Percentiles rank a stretch among this genome's conserved stretches.
phyloP scores from a whole-genome alignment of 2,113 vertebrate genomes.

The Onychostoma macrolepis region DNA sequence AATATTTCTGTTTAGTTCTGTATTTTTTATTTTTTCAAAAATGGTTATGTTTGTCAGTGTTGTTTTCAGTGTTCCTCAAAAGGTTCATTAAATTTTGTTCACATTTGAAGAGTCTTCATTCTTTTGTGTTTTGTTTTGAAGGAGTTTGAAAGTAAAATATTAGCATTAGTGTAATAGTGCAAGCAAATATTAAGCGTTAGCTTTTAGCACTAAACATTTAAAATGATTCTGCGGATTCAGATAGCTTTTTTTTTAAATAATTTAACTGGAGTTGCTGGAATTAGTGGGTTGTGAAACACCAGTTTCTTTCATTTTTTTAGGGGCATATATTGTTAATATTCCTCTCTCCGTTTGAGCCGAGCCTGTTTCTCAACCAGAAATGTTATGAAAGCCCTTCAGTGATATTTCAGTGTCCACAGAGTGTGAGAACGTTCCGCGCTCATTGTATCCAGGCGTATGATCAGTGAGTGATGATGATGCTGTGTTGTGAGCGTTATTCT shows the following conservation, averaged over 20 bases:
- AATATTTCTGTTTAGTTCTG: not conserved
- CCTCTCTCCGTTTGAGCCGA: not conserved
- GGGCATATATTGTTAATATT: not conserved
- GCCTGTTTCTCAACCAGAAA: not conserved
- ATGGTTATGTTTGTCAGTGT: slow-evolving; percentile 1
- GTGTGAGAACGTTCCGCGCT: not conserved
- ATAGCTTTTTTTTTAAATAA: not conserved
- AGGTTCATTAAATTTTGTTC: not conserved
- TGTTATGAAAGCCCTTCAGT: not conserved
- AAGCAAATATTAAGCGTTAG: not conserved
- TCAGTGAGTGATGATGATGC: not conserved
- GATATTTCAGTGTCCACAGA: not conserved
- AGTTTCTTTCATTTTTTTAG: not conserved
- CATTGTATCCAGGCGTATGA: not conserved
- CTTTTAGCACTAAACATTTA: not conserved
- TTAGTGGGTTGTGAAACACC: not conserved
- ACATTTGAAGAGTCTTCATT: not conserved
- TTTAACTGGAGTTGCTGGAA: not conserved
- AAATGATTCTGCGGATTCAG: not conserved
- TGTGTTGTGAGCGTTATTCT: not conserved
- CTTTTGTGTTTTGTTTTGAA: not conserved
- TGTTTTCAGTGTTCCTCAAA: not conserved
- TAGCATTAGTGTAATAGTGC: not conserved
- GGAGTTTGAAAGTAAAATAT: not conserved
- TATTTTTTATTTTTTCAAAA: not conserved